A percentile compares a stretch with the other conserved stretches of the same genome.
Conservation (phyloP, 2,797 vertebrate species). For the Sebastes hubbsi region DNA sequence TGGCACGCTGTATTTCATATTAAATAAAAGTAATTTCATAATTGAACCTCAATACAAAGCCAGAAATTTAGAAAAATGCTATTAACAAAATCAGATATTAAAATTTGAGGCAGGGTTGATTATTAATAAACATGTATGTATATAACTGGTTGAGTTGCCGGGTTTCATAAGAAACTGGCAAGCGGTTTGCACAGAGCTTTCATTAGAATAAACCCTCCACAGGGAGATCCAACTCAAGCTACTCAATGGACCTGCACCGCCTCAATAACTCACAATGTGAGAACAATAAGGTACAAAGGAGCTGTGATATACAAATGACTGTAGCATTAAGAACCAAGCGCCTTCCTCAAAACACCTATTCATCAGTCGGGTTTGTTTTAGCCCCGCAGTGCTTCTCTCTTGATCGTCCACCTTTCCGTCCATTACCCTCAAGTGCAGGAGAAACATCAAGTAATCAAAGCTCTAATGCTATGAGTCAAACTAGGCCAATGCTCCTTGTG, state of each 20-base stretch:
- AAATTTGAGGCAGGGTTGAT: background rate
- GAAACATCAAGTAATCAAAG: constrained; percentile 56
- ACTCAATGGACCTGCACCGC: constrained; percentile 34
- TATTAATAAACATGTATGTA: background rate
- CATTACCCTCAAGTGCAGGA: constrained; percentile 59
- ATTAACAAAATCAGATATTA: background rate
- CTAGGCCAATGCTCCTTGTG: constrained; percentile 41
- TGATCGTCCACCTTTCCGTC: constrained; percentile 40
- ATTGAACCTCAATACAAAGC: background rate
- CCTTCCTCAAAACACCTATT: constrained; percentile 35
- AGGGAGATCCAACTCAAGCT: constrained; percentile 20
- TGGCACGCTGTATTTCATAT: background rate
- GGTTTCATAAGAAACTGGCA: constrained; percentile 1
- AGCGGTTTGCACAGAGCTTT: background rate
- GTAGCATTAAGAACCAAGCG: constrained; percentile 40
- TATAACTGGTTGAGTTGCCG: background rate
- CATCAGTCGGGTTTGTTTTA: constrained; percentile 39
- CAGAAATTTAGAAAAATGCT: background rate
- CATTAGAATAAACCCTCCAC: constrained; percentile 37
- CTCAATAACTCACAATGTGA: constrained; percentile 32
- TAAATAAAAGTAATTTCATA: background rate
- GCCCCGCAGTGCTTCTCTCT: constrained; percentile 26
- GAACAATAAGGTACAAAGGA: constrained; percentile 19
- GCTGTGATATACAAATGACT: constrained; percentile 15
- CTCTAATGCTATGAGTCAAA: constrained; percentile 62